Evolutionary conservation across 1,140 invertebrate species (phyloP).

Genomic region (Oryctes rhinoceros): DNA sequence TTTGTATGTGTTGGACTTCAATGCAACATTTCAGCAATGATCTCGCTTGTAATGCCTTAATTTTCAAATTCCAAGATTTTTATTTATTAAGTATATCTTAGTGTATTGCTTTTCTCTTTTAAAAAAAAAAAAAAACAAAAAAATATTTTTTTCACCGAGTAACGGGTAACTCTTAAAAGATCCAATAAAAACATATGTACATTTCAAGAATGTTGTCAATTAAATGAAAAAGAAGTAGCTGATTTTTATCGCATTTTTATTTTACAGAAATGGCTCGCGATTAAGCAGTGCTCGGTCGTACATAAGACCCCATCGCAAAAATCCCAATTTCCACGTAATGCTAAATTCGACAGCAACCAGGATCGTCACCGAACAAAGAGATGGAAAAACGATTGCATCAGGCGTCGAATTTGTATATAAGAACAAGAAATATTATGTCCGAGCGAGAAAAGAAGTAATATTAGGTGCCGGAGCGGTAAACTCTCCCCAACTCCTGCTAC

Average conservation of each 20-base stretch:
- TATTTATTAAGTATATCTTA: too few relatives aligned
- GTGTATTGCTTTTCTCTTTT: too few relatives aligned
- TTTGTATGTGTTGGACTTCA: too few relatives aligned
- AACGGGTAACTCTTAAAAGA: too few relatives aligned
- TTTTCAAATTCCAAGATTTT: too few relatives aligned
- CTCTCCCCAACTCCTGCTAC: conserved; percentile 66
- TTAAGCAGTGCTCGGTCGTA: conserved; percentile 72
- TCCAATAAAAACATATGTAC: too few relatives aligned
- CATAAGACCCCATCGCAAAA: conserved; percentile 66
- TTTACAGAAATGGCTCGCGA: conserved; percentile 69
- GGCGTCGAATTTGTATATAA: conserved; percentile 63
- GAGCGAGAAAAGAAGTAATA: conserved; percentile 66
- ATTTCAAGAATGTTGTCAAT: too few relatives aligned
- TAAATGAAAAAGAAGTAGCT: too few relatives aligned
- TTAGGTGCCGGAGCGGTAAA: conserved; percentile 68
- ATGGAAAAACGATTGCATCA: conserved; percentile 48
- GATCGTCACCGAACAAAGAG: conserved; percentile 49
- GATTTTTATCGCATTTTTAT: not conserved
- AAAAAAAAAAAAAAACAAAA: too few relatives aligned
- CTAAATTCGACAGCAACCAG: conserved; percentile 72
- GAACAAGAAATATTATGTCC: conserved; percentile 56
- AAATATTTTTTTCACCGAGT: too few relatives aligned
- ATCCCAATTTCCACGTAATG: conserved; percentile 75
- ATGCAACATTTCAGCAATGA: too few relatives aligned
- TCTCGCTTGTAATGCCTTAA: too few relatives aligned